These are phyloP conservation scores for Pteronotus mesoamericanus DNA, from an alignment of 2,797 vertebrate species.

Conservation along the genomic window DNA sequence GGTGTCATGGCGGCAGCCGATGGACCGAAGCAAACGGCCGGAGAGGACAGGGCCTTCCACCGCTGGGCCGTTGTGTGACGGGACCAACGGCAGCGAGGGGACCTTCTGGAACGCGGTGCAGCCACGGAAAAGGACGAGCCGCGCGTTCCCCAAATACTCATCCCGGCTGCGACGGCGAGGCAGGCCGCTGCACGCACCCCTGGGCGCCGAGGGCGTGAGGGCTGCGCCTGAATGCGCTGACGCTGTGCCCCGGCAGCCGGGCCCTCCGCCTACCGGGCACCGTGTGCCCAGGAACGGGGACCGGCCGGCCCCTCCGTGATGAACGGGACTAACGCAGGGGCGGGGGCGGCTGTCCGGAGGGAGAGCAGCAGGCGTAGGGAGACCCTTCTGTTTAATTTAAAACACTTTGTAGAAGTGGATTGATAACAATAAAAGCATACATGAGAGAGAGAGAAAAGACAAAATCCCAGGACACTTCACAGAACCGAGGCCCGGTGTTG, in stretches of 20 bases:
- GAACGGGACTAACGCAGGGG: rapidly evolving
- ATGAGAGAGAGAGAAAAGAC: too few relatives aligned
- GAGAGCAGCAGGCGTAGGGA: background rate
- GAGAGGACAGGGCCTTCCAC: background rate
- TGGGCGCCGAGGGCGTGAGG: too few relatives aligned
- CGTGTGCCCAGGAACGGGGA: background rate
- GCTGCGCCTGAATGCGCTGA: too few relatives aligned
- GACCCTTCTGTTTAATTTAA: background rate
- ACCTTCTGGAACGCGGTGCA: too few relatives aligned
- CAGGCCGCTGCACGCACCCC: too few relatives aligned
- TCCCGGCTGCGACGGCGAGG: too few relatives aligned
- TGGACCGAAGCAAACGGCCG: too few relatives aligned
- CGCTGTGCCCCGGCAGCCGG: too few relatives aligned
- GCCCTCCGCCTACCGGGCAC: rapidly evolving
- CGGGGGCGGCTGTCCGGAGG: background rate
- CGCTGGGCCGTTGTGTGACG: background rate
- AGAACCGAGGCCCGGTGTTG: too few relatives aligned
- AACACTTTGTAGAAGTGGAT: background rate
- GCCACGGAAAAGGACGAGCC: background rate
- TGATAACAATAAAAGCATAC: background rate
- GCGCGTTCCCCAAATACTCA: background rate
- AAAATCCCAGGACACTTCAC: too few relatives aligned
- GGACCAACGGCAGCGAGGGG: background rate
- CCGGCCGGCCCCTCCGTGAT: background rate
- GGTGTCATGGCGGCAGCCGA: background rate